phyloP scores from a whole-genome alignment of 2,888 invertebrate genomes.

The Ellobium chinense region DNA sequence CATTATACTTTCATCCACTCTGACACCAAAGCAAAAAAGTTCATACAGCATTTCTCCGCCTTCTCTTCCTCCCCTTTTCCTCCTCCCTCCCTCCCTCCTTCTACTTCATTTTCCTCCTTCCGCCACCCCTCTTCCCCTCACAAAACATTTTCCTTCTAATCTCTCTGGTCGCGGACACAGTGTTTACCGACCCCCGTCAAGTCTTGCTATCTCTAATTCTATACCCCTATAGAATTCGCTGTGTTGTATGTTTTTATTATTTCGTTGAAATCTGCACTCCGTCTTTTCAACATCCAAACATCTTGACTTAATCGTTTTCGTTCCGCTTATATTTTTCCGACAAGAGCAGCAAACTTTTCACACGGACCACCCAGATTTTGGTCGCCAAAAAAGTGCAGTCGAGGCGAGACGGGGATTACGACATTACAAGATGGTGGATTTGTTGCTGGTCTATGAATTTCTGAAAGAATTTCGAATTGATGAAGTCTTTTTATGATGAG shows the following conservation, averaged over 20 bases:
- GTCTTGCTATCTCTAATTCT: background rate
- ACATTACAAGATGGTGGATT: too few species aligned
- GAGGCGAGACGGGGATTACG: too few species aligned
- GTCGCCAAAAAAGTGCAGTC: too few species aligned
- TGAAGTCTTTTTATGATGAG: background rate
- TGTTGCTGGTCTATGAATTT: background rate
- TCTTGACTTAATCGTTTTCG: constrained; percentile 28
- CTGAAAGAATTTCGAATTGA: background rate
- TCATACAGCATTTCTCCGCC: too few species aligned
- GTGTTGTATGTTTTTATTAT: constrained; percentile 18
- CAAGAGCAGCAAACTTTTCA: constrained; percentile 1
- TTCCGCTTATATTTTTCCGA: constrained; percentile 15
- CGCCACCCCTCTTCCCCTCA: too few species aligned
- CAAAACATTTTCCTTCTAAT: too few species aligned
- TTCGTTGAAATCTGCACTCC: constrained; percentile 2
- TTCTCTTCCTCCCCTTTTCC: background rate
- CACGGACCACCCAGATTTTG: constrained; percentile 25
- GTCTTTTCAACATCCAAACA: constrained; percentile 10
- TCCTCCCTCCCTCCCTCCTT: constrained; percentile 5
- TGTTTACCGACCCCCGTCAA: constrained; percentile 14
- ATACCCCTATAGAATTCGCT: background rate
- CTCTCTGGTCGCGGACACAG: too few species aligned
- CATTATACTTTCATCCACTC: too few species aligned
- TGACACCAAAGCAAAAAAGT: too few species aligned
- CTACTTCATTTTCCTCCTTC: background rate